Percentiles rank a stretch among this genome's conserved stretches.
phyloP scores from a whole-genome alignment of 2,888 invertebrate species.

The Idaea biselata region DNA sequence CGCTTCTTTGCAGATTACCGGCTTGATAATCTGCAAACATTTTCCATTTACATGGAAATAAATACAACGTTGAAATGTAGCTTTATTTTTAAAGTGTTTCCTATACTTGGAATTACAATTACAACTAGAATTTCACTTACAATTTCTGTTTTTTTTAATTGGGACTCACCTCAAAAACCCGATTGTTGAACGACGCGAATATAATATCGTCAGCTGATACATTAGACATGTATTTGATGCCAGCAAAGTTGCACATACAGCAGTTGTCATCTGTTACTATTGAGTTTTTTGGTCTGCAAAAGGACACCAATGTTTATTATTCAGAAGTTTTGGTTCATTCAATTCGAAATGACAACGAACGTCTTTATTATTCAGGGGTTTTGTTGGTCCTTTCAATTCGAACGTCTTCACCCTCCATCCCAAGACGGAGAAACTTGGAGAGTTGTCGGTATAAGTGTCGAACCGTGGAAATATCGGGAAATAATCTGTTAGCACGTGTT shows the following conservation, averaged over 20 bases:
- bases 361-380: neutral
- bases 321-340: neutral
- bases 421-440: no score
- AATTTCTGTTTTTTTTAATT: conserved; percentile 14
- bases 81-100: no score
- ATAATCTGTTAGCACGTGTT: no score
- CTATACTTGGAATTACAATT: no score
- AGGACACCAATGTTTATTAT: conserved; percentile 5
- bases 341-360: neutral
- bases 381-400: neutral
- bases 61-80: no score
- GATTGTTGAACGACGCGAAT: conserved; percentile 92
- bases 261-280: conserved; percentile 93
- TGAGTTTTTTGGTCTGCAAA: conserved; percentile 74
- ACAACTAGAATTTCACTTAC: no score
- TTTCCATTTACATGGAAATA: no score
- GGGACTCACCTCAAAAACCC: conserved; percentile 86
- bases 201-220: conserved; percentile 89
- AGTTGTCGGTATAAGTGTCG: no score
- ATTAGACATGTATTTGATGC: conserved; percentile 89
- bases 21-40: no score
- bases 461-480: no score
- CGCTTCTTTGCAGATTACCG: no score
- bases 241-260: conserved; percentile 92
- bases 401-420: no score